A percentile compares a stretch with the other conserved stretches of the same genome.
These are phyloP conservation scores for Clarias batrachus DNA, from an alignment of 2,113 vertebrate species.

Conservation along the genomic window DNA sequence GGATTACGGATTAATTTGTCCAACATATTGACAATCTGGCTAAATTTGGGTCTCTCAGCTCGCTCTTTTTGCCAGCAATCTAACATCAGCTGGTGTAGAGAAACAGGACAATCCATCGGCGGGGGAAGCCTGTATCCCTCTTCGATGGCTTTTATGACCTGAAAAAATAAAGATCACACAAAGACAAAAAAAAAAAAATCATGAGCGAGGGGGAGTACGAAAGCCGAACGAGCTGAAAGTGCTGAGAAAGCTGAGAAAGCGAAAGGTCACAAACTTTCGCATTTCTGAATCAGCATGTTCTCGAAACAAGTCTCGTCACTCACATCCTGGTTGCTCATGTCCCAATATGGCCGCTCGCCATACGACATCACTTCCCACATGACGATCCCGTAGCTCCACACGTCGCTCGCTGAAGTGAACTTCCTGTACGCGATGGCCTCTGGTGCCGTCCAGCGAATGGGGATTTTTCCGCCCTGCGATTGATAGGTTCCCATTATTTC, in stretches of 20 bases:
- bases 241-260: neutral
- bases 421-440: constrained; percentile 96
- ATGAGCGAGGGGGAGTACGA: neutral
- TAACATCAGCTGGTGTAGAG: constrained; percentile 94
- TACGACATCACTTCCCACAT: constrained; percentile 99
- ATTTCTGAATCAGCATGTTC: constrained; percentile 7
- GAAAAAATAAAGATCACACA: neutral
- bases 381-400: constrained; percentile 95
- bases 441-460: constrained; percentile 95
- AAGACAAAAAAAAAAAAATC: neutral
- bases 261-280: constrained; percentile 10
- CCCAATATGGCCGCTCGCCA: constrained; percentile 95
- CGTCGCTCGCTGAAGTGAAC: constrained; percentile 90
- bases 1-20: constrained; percentile 98
- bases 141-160: constrained; percentile 98
- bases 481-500: constrained; percentile 73
- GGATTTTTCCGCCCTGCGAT: constrained; percentile 92
- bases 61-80: constrained; percentile 97
- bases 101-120: constrained; percentile 95
- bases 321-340: constrained; percentile 97
- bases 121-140: constrained; percentile 94
- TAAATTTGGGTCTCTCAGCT: constrained; percentile 92
- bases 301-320: constrained; percentile 62
- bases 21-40: constrained; percentile 97
- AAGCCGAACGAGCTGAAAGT: neutral